A percentile compares a stretch with the other conserved stretches of the same genome.
These are phyloP conservation scores for Epinephelus awoara DNA, from an alignment of 2,797 vertebrate species.

Conservation along the genomic window DNA sequence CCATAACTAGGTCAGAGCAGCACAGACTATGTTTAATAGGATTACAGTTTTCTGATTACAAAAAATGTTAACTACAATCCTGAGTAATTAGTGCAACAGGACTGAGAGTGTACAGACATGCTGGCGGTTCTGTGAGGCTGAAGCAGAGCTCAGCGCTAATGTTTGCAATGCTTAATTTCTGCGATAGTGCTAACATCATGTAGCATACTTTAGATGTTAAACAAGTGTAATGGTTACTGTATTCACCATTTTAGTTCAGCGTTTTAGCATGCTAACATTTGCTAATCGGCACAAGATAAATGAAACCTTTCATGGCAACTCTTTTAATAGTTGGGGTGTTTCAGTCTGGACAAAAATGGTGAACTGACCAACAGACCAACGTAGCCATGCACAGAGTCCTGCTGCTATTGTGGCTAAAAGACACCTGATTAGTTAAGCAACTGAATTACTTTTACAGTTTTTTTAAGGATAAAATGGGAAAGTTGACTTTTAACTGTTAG, in stretches of 20 bases:
- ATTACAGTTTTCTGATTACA: not conserved
- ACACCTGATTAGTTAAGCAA: not conserved
- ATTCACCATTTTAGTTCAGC: not conserved
- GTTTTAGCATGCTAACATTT: not conserved
- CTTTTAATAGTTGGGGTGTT: not conserved
- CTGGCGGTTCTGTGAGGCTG: not conserved
- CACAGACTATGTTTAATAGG: slow-evolving; percentile 5
- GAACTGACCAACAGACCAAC: not conserved
- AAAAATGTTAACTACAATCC: not conserved
- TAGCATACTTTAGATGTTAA: not conserved
- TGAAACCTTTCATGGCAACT: not conserved
- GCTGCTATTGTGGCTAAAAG: not conserved
- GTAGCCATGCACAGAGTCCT: not conserved
- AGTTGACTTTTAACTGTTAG: too few species aligned
- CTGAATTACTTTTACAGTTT: too few species aligned
- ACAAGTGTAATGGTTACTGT: not conserved
- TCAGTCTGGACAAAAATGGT: not conserved
- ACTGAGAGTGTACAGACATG: not conserved
- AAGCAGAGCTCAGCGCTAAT: not conserved
- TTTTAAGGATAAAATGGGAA: too few species aligned
- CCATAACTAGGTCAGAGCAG: not conserved
- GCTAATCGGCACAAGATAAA: not conserved
- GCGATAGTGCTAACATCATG: not conserved
- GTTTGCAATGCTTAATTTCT: too few species aligned
- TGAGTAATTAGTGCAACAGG: slow-evolving; percentile 9